phyloP scores from a whole-genome alignment of 2,888 invertebrate species.

The Microplitis manilae region DNA sequence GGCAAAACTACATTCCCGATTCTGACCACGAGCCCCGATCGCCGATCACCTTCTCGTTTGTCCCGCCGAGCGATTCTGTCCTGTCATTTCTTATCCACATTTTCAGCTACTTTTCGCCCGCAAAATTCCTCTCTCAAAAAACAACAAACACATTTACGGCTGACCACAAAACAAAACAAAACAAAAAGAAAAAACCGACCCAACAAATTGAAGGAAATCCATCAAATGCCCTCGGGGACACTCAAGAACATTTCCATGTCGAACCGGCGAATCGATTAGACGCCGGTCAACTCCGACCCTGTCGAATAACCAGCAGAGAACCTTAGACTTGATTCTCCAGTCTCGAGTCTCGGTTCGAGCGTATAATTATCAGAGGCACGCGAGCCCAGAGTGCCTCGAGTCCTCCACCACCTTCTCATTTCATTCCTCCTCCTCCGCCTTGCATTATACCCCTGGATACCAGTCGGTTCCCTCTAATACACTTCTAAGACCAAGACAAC shows the following conservation, averaged over 20 bases:
- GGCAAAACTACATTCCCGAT: conserved; percentile 52
- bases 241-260: conserved; percentile 65
- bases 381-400: conserved; percentile 60
- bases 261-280: conserved; percentile 69
- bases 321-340: conserved; percentile 63
- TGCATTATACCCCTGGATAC: conserved; percentile 21
- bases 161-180: too few relatives aligned
- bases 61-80: neutral
- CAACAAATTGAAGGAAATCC: neutral
- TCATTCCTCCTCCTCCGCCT: conserved; percentile 35
- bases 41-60: conserved; percentile 50
- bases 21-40: conserved; percentile 51
- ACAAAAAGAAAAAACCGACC: too few relatives aligned
- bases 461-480: conserved; percentile 26
- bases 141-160: too few relatives aligned
- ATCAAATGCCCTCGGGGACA: conserved; percentile 2
- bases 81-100: neutral
- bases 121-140: too few relatives aligned
- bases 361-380: conserved; percentile 69
- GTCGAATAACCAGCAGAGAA: conserved; percentile 56
- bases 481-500: neutral
- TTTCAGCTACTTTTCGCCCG: too few relatives aligned
- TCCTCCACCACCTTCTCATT: conserved; percentile 39
- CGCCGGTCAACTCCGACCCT: conserved; percentile 69
- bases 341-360: conserved; percentile 60